phyloP scores from a whole-genome alignment of 2,888 invertebrate genomes.

The Apotomis betuletana region DNA sequence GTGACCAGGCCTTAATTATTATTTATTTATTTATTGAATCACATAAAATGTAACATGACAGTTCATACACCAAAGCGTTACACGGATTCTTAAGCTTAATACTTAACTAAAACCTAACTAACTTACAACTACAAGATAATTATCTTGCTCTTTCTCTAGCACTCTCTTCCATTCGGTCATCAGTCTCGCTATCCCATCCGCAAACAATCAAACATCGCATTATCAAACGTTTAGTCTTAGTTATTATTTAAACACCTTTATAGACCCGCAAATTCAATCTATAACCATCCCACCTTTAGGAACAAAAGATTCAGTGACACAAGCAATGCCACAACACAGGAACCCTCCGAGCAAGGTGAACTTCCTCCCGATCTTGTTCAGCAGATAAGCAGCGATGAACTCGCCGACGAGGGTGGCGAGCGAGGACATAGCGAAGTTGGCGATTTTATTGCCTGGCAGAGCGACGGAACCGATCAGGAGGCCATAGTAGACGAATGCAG shows the following conservation, averaged over 20 bases:
- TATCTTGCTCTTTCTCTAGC: no score
- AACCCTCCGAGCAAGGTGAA: slow-evolving; percentile 38
- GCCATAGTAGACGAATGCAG: slow-evolving; percentile 42
- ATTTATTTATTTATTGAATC: no score
- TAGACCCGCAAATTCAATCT: neutral
- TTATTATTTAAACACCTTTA: neutral
- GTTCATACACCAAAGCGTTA: no score
- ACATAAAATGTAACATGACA: no score
- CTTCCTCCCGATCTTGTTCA: slow-evolving; percentile 41
- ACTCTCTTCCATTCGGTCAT: no score
- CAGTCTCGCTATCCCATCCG: no score
- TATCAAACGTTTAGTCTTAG: no score
- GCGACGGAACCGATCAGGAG: slow-evolving; percentile 37
- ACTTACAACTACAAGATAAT: no score
- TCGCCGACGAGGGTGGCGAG: slow-evolving; percentile 33
- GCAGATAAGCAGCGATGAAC: slow-evolving; percentile 22
- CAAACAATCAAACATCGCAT: no score
- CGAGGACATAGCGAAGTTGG: slow-evolving; percentile 37
- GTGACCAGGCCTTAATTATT: no score
- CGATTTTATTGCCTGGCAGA: slow-evolving; percentile 37
- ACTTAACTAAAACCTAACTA: no score
- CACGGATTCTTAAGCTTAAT: no score
- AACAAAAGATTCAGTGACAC: slow-evolving; percentile 39
- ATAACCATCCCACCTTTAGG: slow-evolving; percentile 21
- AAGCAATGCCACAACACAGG: slow-evolving; percentile 38